Base-by-base conservation (phyloP, 2,888 invertebrate species). In the Melanotus villosus region DNA sequence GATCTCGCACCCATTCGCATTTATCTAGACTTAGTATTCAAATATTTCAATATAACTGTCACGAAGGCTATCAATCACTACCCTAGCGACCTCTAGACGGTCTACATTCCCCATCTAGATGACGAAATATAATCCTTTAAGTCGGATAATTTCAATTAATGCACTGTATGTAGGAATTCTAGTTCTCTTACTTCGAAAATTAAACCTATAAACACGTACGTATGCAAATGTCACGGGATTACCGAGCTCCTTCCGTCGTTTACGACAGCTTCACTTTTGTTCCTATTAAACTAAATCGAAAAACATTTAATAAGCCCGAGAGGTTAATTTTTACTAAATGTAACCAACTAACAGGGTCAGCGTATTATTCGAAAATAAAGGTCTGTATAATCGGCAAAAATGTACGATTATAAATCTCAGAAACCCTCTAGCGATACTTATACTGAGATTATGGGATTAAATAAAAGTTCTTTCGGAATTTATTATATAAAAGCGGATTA, bases 31-130 rank as follows among this genome's bases (percentile, higher is more conserved):
- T 68, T 68, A 64, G 59, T 59, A 68, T 69, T 68, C 71, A 68
- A 70, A 73, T 72, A 73, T 73, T 73, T 73, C 73, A 73, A 73
- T 73, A 73, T 73, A 72, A 69, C 67, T 68, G 71, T 72, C 73
- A 71, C 52, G 65, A 21, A 57, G 41, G 68, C 59, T 58, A 73
- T 73, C 71, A 72, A 73, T 73, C 73, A 73, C 71, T 59, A 56
- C 50, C 32, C 30, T 18, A 38, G 26, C 52, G 56, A 64, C 64
- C 54, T 64, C 54, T 41, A 41, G 64, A 64, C 41, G 41, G 32
- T 56, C 32, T 38, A 19, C 52, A 64, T 52, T 56, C 38, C 62
- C 7, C 38, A 34, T 36, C 36, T 23, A 12, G 30, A 52, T 50
- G 52, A 47, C 38, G 47, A 36, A 50, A 36, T 52, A 62, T 47